phyloP scores from a whole-genome alignment of 2,113 vertebrate genomes.

The Chionomys nivalis region DNA sequence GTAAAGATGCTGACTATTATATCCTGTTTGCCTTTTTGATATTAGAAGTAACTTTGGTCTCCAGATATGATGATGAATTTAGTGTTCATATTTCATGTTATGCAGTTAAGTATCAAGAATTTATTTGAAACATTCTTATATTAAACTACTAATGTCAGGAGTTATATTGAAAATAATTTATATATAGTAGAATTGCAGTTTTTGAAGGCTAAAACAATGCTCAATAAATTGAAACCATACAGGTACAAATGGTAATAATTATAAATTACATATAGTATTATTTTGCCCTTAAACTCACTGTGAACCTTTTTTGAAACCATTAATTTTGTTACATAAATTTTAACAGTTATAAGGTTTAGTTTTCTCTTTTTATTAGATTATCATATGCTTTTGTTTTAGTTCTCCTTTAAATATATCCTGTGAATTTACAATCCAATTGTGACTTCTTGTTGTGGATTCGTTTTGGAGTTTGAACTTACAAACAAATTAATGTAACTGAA shows the following conservation, averaged over 20 bases:
- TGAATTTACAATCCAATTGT: conserved; percentile 65
- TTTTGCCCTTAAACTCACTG: conserved; percentile 52
- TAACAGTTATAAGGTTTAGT: conserved; percentile 33
- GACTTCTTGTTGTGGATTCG: conserved; percentile 67
- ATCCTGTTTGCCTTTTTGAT: conserved; percentile 28
- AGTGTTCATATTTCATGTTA: neutral
- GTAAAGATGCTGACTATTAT: conserved; percentile 7
- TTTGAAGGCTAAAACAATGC: conserved; percentile 44
- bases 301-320: conserved; percentile 30
- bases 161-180: conserved; percentile 45
- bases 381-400: conserved; percentile 43
- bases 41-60: conserved; percentile 61
- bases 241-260: conserved; percentile 27
- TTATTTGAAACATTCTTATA: conserved; percentile 46
- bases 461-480: conserved; percentile 45
- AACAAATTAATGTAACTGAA: conserved; percentile 61
- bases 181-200: neutral
- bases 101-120: conserved; percentile 46
- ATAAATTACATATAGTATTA: conserved; percentile 14
- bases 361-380: conserved; percentile 40
- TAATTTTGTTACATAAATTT: conserved; percentile 55
- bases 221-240: conserved; percentile 37
- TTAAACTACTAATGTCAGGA: conserved; percentile 48
- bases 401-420: conserved; percentile 55
- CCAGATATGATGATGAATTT: neutral